A percentile compares a stretch with the other conserved stretches of the same genome.
These are phyloP conservation scores for Melinopterus prodromus DNA, from an alignment of 2,888 invertebrate genomes.

Conservation along the genomic window DNA sequence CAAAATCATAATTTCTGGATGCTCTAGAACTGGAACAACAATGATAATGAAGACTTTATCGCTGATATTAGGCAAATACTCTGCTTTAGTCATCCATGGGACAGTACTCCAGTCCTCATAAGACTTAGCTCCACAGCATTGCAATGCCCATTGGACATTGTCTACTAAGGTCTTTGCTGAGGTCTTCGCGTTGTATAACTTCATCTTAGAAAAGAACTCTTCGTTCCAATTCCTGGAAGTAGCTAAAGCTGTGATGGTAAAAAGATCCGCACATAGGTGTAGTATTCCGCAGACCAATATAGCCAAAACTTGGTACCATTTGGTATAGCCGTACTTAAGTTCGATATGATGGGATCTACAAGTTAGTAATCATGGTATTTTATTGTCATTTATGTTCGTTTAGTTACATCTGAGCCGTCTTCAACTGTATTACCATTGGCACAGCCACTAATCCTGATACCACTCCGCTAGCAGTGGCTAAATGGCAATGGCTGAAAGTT, in stretches of 20 bases:
- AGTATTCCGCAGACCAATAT: conserved; percentile 42
- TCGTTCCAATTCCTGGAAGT: conserved; percentile 30
- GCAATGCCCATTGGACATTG: conserved; percentile 48
- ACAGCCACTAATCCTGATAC: conserved; percentile 47
- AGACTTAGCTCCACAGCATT: conserved; percentile 49
- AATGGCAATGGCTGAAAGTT: conserved; percentile 42
- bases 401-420: conserved; percentile 45
- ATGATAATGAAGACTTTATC: background rate
- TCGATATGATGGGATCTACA: conserved; percentile 44
- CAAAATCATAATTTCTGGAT: conserved; percentile 6
- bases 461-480: conserved; percentile 45
- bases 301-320: conserved; percentile 48
- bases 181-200: conserved; percentile 29
- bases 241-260: conserved; percentile 35
- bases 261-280: conserved; percentile 38
- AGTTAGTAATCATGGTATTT: conserved; percentile 7
- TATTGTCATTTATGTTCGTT: background rate
- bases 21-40: background rate
- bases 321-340: conserved; percentile 46
- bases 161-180: conserved; percentile 47
- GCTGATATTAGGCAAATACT: conserved; percentile 22
- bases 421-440: conserved; percentile 47
- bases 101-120: conserved; percentile 48
- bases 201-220: conserved; percentile 34
- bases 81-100: conserved; percentile 41